Evolutionary conservation across 2,888 invertebrate species (phyloP).

Genomic region (Ecliptopera silaceata): DNA sequence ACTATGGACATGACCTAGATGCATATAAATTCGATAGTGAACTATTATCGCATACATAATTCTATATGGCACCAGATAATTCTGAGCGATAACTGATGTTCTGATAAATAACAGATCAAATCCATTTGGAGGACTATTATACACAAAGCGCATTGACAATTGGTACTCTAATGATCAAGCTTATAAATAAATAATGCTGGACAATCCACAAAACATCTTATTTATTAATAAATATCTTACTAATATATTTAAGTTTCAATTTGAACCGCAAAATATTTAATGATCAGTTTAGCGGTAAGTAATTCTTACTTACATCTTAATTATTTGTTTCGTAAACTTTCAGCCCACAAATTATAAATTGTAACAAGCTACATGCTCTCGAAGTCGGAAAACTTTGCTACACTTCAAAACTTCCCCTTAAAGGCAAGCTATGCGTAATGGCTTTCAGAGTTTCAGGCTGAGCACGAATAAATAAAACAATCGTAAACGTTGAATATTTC

Average conservation of each 20-base stretch:
- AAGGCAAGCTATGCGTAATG: constrained; percentile 25
- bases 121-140: neutral
- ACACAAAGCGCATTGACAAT: too few species aligned
- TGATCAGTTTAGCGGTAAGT: too few species aligned
- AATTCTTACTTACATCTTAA: neutral
- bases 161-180: too few species aligned
- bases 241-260: too few species aligned
- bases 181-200: too few species aligned
- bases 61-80: constrained; percentile 4
- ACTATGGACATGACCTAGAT: too few species aligned
- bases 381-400: constrained; percentile 13
- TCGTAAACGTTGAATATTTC: too few species aligned
- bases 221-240: too few species aligned
- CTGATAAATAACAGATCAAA: neutral
- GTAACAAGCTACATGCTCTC: constrained; percentile 16
- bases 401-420: constrained; percentile 16
- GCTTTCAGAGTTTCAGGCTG: constrained; percentile 30
- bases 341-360: constrained; percentile 9
- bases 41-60: too few species aligned
- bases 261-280: too few species aligned
- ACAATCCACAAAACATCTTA: too few species aligned
- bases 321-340: constrained; percentile 1
- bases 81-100: neutral
- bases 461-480: too few species aligned
- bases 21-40: neutral